phyloP scores from a whole-genome alignment of 2,888 invertebrate genomes.

The Deladenus siricidicola region DNA sequence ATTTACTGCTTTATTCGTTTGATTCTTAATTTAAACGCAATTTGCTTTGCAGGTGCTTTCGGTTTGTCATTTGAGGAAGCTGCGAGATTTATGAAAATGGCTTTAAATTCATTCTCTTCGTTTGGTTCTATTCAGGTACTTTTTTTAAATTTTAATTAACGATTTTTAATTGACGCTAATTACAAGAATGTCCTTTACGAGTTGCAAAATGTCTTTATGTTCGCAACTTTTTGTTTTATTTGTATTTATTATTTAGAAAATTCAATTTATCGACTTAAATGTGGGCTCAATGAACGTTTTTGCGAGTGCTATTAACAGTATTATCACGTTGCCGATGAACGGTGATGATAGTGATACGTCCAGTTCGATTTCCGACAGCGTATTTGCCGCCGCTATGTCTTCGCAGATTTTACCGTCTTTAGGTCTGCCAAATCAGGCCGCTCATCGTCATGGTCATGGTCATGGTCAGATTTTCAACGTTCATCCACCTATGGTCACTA shows the following conservation, averaged over 20 bases:
- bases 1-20: no score
- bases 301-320: background rate
- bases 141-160: background rate
- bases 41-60: background rate
- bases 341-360: no score
- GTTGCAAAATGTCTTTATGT: background rate
- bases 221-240: background rate
- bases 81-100: constrained; percentile 10
- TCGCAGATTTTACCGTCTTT: no score
- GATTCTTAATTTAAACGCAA: no score
- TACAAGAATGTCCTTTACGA: background rate
- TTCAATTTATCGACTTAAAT: constrained; percentile 14
- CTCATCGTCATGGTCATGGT: no score
- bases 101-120: background rate
- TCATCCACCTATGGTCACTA: no score
- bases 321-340: no score
- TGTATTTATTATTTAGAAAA: constrained; percentile 7
- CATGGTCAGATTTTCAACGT: no score
- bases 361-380: no score
- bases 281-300: constrained; percentile 4
- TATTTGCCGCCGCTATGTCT: no score
- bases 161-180: background rate
- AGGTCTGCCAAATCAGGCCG: no score
- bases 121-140: constrained; percentile 14
- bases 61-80: constrained; percentile 6